Base-by-base conservation (phyloP, 2,888 invertebrate species). In the Lithophane semibrunnea region DNA sequence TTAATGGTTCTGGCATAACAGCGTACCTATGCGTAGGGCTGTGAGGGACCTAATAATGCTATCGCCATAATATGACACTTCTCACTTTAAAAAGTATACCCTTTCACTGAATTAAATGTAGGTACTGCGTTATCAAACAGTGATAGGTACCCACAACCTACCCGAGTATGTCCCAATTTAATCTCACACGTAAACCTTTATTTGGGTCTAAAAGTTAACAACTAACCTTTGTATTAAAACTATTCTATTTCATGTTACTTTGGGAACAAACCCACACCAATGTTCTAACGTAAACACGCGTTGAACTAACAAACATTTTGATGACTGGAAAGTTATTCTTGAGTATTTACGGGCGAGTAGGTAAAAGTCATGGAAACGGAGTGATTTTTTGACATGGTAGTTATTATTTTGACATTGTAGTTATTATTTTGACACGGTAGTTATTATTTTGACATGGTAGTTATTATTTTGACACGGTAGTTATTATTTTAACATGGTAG, bases 191-290 rank as follows among this genome's bases (percentile, higher is more conserved):
- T 79, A 56, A 42, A 52, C 37, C 24, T n/a, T 47, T 64, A 58
- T 72, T 58, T 49, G 24, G 16, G 24, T 64, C 54, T 21, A 54
- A 61, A 82, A 75, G 61, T 79, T 75, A n/a, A 42, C 47, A 75
- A 67, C 47, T 74, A 67, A 67, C 66, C 49, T 58, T 69, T 44
- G 37, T 29, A 49, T 18, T 21, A 1, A 70, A 69, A 77, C 61
- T 29, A 77, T 70, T 77, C 69, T 70, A 82, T 77, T 83, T 47
- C 9, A 47, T 24, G 29, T 69, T n/a, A 60, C 37, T 56, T 76
- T 21, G 9, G n/a, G 3, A 69, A 47, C 61, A n/a, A 65, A 65
- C 65, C 47, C 42, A 49, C 21, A 52, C 42, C 64, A 54, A 75
- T 60, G 44, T 60, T 66, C 12, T 12, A 60, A 56, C 16, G 29